Conservation (phyloP, 2,888 invertebrate species). For the Acanthosepion lycidas region DNA sequence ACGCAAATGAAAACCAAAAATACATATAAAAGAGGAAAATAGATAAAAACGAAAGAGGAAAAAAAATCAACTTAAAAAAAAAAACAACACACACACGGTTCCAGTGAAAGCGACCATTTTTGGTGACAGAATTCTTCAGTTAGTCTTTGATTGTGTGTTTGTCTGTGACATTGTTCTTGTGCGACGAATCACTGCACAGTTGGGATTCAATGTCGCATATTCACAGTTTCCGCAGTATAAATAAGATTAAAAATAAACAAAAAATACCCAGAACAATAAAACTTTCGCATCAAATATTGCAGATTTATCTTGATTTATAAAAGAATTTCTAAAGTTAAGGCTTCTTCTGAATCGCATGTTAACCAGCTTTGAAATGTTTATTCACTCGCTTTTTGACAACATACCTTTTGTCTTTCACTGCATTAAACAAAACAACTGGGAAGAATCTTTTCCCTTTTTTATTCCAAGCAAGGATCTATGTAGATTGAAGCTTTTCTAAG, state of each 20-base stretch:
- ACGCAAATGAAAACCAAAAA: not conserved
- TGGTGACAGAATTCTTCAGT: slow-evolving; percentile 1
- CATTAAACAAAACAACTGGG: not conserved
- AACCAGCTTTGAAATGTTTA: no score
- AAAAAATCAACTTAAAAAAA: not conserved
- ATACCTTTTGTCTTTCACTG: not conserved
- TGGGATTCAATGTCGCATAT: not conserved
- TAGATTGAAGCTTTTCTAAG: not conserved
- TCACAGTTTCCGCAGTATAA: no score
- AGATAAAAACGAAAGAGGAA: not conserved
- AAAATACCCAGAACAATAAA: not conserved
- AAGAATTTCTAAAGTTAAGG: not conserved
- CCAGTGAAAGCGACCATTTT: not conserved
- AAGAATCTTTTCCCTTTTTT: not conserved
- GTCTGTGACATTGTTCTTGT: not conserved
- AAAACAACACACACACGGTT: not conserved
- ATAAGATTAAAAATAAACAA: not conserved
- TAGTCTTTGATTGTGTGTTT: not conserved
- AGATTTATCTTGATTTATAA: not conserved
- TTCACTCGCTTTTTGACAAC: no score
- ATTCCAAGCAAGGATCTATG: not conserved
- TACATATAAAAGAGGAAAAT: not conserved
- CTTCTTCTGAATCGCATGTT: not conserved
- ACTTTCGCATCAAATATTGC: slow-evolving; percentile 2
- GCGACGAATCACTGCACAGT: not conserved